phyloP scores from a whole-genome alignment of 2,888 invertebrate genomes.

The Isoperla grammatica region DNA sequence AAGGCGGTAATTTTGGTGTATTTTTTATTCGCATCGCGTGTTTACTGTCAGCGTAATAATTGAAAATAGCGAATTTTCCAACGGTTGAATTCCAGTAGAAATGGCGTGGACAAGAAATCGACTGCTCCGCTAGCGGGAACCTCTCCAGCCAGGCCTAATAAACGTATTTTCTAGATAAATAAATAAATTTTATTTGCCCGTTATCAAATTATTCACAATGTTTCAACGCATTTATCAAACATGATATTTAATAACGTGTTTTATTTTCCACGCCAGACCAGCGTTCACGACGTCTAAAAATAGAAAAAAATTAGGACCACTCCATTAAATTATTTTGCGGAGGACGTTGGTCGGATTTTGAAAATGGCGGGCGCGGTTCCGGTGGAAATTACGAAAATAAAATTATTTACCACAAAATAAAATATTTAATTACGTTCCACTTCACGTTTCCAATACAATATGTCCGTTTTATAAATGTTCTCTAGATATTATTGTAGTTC shows the following conservation, averaged over 20 bases:
- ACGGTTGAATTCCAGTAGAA: constrained; percentile 12
- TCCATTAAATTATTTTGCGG: constrained; percentile 23
- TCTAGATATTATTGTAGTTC: too few species aligned
- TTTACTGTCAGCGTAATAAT: constrained; percentile 37
- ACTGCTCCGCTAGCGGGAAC: constrained; percentile 16
- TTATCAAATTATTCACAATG: not conserved
- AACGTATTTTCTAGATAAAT: not conserved
- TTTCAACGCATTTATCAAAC: not conserved
- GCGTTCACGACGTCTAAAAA: constrained; percentile 26
- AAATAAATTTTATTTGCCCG: constrained; percentile 22
- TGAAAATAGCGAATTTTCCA: constrained; percentile 8
- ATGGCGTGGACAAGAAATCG: constrained; percentile 26
- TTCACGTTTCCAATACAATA: too few species aligned
- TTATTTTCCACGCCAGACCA: constrained; percentile 1
- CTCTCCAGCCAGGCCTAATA: constrained; percentile 5
- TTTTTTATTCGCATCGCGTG: constrained; percentile 32
- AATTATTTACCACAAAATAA: not conserved
- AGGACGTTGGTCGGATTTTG: constrained; percentile 27
- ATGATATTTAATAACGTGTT: constrained; percentile 16
- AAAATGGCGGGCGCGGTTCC: constrained; percentile 34
- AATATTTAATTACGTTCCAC: constrained; percentile 5
- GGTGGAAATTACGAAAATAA: constrained; percentile 9
- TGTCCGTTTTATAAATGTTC: too few species aligned
- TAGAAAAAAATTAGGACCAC: constrained; percentile 29
- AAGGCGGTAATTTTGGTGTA: constrained; percentile 39